Evolutionary conservation across 30 jellyfish, hydroid and myxozoan genomes (phyloP), one percentile per base, ranked within the genome.

Genomic region (Turritopsis rubra): DNA sequence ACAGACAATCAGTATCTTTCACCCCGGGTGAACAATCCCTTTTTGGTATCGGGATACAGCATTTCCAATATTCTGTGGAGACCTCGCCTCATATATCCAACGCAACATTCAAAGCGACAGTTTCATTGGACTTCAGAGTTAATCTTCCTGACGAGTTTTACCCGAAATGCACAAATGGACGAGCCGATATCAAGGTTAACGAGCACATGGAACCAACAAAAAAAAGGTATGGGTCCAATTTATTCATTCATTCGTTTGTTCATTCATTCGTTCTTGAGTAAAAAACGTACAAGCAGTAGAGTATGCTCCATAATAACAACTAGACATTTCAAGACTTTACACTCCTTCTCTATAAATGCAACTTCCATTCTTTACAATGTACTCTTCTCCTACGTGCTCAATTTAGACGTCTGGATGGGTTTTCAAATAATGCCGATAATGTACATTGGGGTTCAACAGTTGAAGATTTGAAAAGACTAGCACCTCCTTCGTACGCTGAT

Each of bases 381-480:
- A 23, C 52, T 16, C 73, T 28, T 26, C 29, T 26, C 25, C 21
- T 30, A 24, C 52, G 53, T 29, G 28, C 52, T 86, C 80, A 23
- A 54, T 31, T 7, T 30, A 93, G 98, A 73, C 94, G 91, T 21
- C 81, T 75, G 65, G 88, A 81, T 74, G 99, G 97, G 8, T 75
- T 60, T 23, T 93, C 97, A 8, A 93, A 93, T 81, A 93, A 93
- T 84, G 66, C 31, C 84, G 77, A 82, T 28, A 52, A 88, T n/a
- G 52, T 85, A 24, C 52, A 60, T 26, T 85, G 97, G 99, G 99
- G 99, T 25, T 88, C 96, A 13, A 87, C 94, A 60, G 29, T 23
- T 68, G 90, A 85, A 70, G 82, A 82, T 60, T 86, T 93, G 28
- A 86, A 88, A 21, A 52, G 95, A 24, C 92, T 87, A 16, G 96